A percentile compares a stretch with the other conserved stretches of the same genome.
phyloP scores from a whole-genome alignment of 2,888 invertebrate genomes.

The Campoletis raptor region DNA sequence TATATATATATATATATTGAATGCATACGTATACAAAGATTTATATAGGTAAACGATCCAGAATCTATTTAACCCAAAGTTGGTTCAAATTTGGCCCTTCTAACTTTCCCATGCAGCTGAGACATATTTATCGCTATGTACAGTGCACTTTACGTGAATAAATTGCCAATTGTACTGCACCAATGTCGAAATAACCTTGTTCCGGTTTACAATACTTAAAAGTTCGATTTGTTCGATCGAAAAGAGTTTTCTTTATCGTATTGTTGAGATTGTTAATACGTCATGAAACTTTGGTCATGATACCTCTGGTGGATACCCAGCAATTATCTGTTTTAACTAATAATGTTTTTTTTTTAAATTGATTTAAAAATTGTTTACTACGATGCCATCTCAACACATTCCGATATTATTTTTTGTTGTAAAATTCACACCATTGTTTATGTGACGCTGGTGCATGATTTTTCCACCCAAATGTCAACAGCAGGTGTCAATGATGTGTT shows the following conservation, averaged over 20 bases:
- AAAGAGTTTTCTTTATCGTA: background rate
- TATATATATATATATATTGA: background rate
- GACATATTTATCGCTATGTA: slow-evolving; percentile 19
- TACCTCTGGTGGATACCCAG: background rate
- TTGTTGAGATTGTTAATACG: background rate
- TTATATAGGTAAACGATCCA: slow-evolving; percentile 9
- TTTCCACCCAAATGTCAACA: background rate
- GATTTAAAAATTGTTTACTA: background rate
- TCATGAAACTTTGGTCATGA: background rate
- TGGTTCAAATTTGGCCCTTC: slow-evolving; percentile 29
- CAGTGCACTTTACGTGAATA: slow-evolving; percentile 9
- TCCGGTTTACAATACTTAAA: background rate
- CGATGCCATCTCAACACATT: background rate
- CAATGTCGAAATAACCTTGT: background rate
- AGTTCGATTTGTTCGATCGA: slow-evolving; percentile 19
- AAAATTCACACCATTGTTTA: background rate
- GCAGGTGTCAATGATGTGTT: background rate
- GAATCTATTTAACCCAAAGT: slow-evolving; percentile 6
- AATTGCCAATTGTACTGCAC: slow-evolving; percentile 10
- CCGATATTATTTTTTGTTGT: background rate
- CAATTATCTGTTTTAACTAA: background rate
- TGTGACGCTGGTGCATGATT: background rate
- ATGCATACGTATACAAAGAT: background rate
- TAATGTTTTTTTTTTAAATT: background rate
- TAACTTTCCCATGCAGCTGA: background rate